Percentiles rank a stretch among this genome's conserved stretches.
Evolutionary conservation across 2,113 vertebrate species (phyloP).

Genomic region (Irena cyanogastra): DNA sequence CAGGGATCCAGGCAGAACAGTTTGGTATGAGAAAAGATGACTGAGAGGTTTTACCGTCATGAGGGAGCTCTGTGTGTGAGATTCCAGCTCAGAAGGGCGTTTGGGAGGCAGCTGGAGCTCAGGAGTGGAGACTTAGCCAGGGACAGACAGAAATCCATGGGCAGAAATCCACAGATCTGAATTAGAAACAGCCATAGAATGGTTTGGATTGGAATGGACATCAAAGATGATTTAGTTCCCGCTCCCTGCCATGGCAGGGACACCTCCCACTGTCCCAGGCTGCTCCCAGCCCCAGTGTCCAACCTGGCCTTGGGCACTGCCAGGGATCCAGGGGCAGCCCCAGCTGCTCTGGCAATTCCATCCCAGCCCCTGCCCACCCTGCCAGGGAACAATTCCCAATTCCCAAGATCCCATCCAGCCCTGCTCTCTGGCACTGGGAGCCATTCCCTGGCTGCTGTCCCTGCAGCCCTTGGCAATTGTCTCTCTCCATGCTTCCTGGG

Average conservation of each 20-base stretch:
- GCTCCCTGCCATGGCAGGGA: not conserved
- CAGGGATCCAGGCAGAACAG: not conserved
- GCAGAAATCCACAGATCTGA: not conserved
- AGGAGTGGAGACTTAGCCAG: not conserved
- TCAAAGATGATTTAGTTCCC: accelerated
- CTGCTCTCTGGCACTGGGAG: no score
- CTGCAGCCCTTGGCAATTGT: no score
- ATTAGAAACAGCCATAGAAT: not conserved
- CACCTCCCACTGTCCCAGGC: not conserved
- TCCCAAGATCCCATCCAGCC: no score
- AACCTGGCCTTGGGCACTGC: not conserved
- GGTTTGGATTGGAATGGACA: not conserved
- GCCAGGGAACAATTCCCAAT: no score
- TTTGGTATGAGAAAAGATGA: not conserved
- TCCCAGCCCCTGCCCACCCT: not conserved
- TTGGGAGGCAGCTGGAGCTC: not conserved
- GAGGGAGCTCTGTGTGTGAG: not conserved
- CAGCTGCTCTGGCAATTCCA: not conserved
- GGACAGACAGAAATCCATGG: not conserved
- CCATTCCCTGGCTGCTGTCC: no score
- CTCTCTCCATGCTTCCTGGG: no score
- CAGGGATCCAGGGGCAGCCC: not conserved
- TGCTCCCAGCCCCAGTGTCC: not conserved
- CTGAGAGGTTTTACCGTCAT: not conserved
- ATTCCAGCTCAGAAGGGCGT: not conserved